Base-by-base conservation (phyloP, 1,140 invertebrate species). In the Aricia agestis region DNA sequence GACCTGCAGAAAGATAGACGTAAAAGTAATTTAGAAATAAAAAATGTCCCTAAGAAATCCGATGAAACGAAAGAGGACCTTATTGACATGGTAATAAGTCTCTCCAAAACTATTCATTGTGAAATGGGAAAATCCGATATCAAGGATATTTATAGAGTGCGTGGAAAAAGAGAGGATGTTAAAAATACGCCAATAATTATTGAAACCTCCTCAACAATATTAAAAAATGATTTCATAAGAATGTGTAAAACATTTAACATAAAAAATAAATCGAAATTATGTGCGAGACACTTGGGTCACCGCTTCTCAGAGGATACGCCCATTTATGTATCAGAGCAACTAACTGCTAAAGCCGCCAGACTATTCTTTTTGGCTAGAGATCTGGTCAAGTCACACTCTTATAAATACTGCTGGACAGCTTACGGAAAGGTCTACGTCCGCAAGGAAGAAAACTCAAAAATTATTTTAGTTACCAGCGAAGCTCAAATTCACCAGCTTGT, bases 71-170 rank as follows among this genome's bases (percentile, higher is more conserved):
- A 74, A 18, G 69, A 74, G 31, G 73, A 74, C 45, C 31, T 74
- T 25, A 71, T 74, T 13, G 31, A 61, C 1, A 69, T 72, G 67
- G 67, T 63, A 9, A 42, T 70, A 17, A 45, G 18, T 17, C 36
- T 66, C 0, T 11, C 36, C 13, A 25, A 75, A 18, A 69, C 59
- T 3, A 36, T 73, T 1, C 58, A 69, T 1, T 73, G 75, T 15
- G 52, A 63, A 11, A 36, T 74, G 19, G 58, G 13, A 75, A 78
- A n/a, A n/a, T n/a, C n/a, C n/a, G n/a, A n/a, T n/a, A n/a, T n/a
- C n/a, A n/a, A n/a, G n/a, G n/a, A n/a, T 66, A 78, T 78, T 18
- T 78, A 78, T 41, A 74, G 71, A 71, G 41, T 72, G 17, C 69
- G 68, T n/a, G 69, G 59, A 41, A 76, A 70, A 45, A 76, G 67